Conservation (phyloP, 2,888 invertebrate genomes). For the Heliconius ethilla region DNA sequence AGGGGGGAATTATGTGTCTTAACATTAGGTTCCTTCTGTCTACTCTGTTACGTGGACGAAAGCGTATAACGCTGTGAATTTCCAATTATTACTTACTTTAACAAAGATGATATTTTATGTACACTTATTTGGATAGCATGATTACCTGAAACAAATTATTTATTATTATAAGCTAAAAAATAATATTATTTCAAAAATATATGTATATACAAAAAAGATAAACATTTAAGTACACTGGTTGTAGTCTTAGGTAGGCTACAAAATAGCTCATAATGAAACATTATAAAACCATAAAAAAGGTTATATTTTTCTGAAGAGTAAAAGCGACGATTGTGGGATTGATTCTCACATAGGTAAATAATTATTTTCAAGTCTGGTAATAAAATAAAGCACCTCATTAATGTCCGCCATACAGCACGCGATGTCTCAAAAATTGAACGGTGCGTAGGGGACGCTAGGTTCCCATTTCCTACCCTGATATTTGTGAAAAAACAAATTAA, state of each 20-base stretch:
- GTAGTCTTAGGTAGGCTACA: no score
- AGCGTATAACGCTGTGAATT: background rate
- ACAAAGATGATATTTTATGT: background rate
- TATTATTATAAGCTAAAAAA: background rate
- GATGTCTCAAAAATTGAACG: no score
- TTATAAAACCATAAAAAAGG: no score
- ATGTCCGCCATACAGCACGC: background rate
- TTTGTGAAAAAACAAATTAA: background rate
- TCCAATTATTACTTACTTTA: slow-evolving; percentile 2
- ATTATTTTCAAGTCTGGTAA: background rate
- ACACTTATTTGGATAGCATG: background rate
- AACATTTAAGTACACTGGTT: no score
- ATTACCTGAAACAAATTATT: slow-evolving; percentile 19
- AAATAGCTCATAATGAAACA: no score
- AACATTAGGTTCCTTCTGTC: background rate
- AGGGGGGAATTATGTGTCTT: background rate
- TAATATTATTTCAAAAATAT: no score
- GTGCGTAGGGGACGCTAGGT: background rate
- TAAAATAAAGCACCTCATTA: background rate
- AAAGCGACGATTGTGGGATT: background rate
- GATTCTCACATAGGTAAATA: background rate
- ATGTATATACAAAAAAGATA: no score
- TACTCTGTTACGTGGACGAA: background rate
- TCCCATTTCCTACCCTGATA: background rate
- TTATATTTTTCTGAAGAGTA: no score